A percentile compares a stretch with the other conserved stretches of the same genome.
Conservation (phyloP, 2,888 invertebrate species). For the Gasteruption jaculator region DNA sequence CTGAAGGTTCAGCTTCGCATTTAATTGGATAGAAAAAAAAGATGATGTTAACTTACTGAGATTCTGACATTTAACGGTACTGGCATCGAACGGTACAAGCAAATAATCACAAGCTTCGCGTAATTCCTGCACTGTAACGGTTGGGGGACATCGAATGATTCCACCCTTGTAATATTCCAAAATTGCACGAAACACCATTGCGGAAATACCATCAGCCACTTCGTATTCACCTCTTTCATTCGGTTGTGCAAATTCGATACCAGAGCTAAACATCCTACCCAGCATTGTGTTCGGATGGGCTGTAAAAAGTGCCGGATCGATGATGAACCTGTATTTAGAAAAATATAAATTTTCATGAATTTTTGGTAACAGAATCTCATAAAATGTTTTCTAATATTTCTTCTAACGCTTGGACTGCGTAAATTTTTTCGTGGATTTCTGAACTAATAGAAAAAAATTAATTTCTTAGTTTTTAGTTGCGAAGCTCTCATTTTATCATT, state of each 20-base stretch:
- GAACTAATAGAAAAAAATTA: conserved; percentile 4
- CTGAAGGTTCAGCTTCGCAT: too few relatives aligned
- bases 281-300: conserved; percentile 98
- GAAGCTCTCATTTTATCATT: too few relatives aligned
- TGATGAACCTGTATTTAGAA: conserved; percentile 67
- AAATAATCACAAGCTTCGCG: conserved; percentile 98
- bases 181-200: conserved; percentile 91
- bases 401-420: background rate
- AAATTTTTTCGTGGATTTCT: background rate
- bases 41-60: conserved; percentile 65
- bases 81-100: conserved; percentile 94
- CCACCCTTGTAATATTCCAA: conserved; percentile 92
- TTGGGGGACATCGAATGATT: conserved; percentile 89
- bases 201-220: conserved; percentile 94
- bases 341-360: conserved; percentile 1
- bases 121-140: conserved; percentile 92
- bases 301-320: conserved; percentile 88
- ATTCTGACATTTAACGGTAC: conserved; percentile 93
- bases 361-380: too few relatives aligned
- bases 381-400: background rate
- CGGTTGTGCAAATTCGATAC: conserved; percentile 85
- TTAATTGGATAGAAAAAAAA: too few relatives aligned
- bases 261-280: conserved; percentile 96
- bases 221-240: conserved; percentile 97
- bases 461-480: too few relatives aligned